Conservation (phyloP, 2,797 vertebrate genomes). For the Craterocephalus amniculus region DNA sequence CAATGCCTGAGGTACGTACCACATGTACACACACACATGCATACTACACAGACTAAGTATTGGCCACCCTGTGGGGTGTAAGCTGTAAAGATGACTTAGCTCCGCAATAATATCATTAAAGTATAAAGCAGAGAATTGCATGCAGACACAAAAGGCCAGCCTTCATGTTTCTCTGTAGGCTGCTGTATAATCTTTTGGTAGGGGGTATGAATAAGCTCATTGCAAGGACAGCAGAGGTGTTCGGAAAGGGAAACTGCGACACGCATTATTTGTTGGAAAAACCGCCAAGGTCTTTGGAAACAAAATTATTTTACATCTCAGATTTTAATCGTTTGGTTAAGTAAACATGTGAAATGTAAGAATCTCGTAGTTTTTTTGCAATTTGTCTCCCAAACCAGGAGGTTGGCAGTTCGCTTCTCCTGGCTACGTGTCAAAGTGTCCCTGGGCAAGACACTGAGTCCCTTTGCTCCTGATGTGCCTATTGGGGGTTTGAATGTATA, state of each 20-base stretch:
- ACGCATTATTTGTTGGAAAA: slow-evolving; percentile 21
- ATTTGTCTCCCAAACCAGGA: too few relatives aligned
- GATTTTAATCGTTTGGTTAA: neutral
- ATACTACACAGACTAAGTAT: slow-evolving; percentile 42
- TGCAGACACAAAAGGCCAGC: slow-evolving; percentile 73
- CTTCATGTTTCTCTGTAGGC: slow-evolving; percentile 67
- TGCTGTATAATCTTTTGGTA: slow-evolving; percentile 67
- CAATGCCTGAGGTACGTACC: slow-evolving; percentile 40
- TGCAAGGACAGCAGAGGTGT: slow-evolving; percentile 62
- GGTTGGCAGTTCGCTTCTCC: too few relatives aligned
- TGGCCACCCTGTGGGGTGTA: slow-evolving; percentile 66
- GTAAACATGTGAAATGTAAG: too few relatives aligned
- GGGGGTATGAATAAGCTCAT: slow-evolving; percentile 65
- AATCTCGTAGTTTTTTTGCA: neutral
- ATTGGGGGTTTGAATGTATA: too few relatives aligned
- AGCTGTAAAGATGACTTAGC: slow-evolving; percentile 69
- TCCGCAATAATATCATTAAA: slow-evolving; percentile 72
- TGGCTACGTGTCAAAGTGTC: too few relatives aligned
- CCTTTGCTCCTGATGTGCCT: too few relatives aligned
- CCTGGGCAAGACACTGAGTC: too few relatives aligned
- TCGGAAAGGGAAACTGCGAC: slow-evolving; percentile 66
- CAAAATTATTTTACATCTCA: neutral
- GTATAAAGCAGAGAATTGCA: slow-evolving; percentile 68
- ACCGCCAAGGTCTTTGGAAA: neutral
- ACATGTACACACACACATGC: slow-evolving; percentile 20